Conservation (phyloP, 2,113 vertebrate species). For the Phoxinus phoxinus region DNA sequence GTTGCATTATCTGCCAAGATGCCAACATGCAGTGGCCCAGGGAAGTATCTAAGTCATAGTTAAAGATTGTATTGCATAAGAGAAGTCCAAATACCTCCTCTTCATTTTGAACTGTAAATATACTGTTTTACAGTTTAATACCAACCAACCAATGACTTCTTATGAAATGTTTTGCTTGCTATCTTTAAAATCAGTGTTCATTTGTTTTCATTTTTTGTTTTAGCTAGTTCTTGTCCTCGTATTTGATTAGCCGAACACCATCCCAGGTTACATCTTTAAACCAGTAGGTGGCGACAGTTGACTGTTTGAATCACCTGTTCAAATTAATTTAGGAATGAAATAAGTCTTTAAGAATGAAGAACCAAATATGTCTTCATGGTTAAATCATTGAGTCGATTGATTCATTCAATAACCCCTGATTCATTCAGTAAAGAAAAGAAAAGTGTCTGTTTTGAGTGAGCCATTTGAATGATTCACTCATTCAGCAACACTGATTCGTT, state of each 20-base stretch:
- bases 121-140: neutral
- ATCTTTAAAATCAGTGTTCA: too few species aligned
- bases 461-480: too few species aligned
- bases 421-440: too few species aligned
- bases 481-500: neutral
- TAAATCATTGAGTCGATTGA: too few species aligned
- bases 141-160: neutral
- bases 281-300: neutral
- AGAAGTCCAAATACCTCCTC: neutral
- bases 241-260: neutral
- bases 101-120: neutral
- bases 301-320: neutral
- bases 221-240: neutral
- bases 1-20: neutral
- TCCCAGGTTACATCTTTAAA: neutral
- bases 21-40: neutral
- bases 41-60: neutral
- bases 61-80: neutral
- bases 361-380: too few species aligned
- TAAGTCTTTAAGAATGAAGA: too few species aligned
- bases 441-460: too few species aligned
- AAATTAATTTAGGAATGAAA: neutral
- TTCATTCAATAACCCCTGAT: too few species aligned
- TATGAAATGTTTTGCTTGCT: neutral
- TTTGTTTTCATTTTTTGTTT: neutral